Evolutionary conservation across 2,888 invertebrate species (phyloP), one percentile per base, ranked within the genome.

Genomic region (Tenthredo amoena): DNA sequence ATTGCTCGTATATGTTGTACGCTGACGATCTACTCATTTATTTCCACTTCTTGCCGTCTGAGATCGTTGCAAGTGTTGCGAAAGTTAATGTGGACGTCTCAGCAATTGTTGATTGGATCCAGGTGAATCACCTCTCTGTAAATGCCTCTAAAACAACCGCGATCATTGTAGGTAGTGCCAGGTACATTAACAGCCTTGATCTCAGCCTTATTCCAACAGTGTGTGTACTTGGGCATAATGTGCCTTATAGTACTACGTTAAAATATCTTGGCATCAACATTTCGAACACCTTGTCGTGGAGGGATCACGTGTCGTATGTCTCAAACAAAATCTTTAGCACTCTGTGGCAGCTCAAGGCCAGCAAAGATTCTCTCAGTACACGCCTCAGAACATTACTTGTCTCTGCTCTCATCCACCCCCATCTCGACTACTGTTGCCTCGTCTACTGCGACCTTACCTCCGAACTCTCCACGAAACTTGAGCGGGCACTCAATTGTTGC

Each of bases 21-120:
- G 86, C 86, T 1, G 85, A 85, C n/a, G 86, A 85, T 9, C 81
- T 81, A 0, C 85, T 85, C 43, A 86, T 86, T 0, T 85, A 85
- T 37, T 68, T 82, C 0, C 7, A 9, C 62, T 50, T 12, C 50
- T 26, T 15, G 0, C 76, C 76, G 1, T 18, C 50, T 5, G 68
- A 85, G 4, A 55, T 86, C 0, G 1, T 3, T 9, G 9, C 58
- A 1, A 65, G 40, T 26, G 5, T 85, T 6, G 9, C 1, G 0
- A 68, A 1, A n/a, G 43, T 86, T 0, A 37, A 15, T 0, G 0
- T 15, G 2, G 79, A 84, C 3, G 84, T 79, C 0, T 34, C 34
- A 1, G 50, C 40, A 18, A 77, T 86, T 10, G 40, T 50, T 0
- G 31, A 47, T 0, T 84, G 18, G 12, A 81, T 72, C 1, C 6